These are phyloP conservation scores for Pollenia amentaria DNA, from an alignment of 2,888 invertebrate genomes.

Conservation along the genomic window DNA sequence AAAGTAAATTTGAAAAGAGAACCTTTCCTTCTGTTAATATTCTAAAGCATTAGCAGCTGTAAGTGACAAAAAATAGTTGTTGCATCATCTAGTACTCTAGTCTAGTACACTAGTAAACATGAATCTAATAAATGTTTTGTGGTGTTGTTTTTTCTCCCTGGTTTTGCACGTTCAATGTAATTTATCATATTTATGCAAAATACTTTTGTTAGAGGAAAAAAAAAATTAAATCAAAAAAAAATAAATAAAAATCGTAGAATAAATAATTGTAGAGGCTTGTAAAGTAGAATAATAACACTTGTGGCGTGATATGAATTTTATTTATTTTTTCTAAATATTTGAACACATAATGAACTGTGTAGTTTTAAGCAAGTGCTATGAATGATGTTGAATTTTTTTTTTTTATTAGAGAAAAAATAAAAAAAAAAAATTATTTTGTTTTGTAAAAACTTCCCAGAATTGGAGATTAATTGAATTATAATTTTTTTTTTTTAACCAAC, in stretches of 20 bases:
- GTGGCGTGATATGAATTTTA: conserved; percentile 35
- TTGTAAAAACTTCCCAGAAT: too few relatives aligned
- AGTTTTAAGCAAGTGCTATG: conserved; percentile 27
- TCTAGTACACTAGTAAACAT: conserved; percentile 29
- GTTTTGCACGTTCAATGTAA: conserved; percentile 35
- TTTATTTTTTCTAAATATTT: conserved; percentile 10
- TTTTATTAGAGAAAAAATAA: too few relatives aligned
- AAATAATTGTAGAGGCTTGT: conserved; percentile 11
- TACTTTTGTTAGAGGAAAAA: conserved; percentile 5
- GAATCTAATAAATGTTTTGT: conserved; percentile 11
- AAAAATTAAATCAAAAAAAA: conserved; percentile 9
- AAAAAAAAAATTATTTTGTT: too few relatives aligned
- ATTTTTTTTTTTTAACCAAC: too few relatives aligned
- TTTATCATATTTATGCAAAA: conserved; percentile 57
- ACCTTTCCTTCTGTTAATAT: too few relatives aligned
- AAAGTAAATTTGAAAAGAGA: too few relatives aligned
- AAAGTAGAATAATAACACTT: conserved; percentile 25
- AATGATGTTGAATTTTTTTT: neutral
- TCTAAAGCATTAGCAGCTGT: neutral
- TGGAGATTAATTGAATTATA: too few relatives aligned
- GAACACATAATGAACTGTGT: neutral
- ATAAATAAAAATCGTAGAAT: neutral
- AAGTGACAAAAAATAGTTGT: conserved; percentile 20
- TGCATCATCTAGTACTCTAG: conserved; percentile 34
- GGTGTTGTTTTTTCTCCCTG: conserved; percentile 4